A percentile compares a stretch with the other conserved stretches of the same genome.
Evolutionary conservation across 2,888 invertebrate genomes (phyloP).

Genomic region (Corythucha ciliata): DNA sequence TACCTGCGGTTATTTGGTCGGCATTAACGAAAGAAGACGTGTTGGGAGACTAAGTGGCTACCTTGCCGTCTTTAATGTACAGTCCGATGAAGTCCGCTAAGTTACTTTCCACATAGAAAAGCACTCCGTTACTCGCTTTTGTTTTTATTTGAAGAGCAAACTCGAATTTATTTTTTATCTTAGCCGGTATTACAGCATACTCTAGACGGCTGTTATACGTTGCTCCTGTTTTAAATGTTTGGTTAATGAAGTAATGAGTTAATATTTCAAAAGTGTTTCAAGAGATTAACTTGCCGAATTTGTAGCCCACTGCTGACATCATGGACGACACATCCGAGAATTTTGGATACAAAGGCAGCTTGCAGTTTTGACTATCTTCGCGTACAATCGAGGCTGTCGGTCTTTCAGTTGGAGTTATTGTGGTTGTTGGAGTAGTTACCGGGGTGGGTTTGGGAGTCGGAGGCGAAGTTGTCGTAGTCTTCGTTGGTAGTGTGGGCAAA

Average conservation of each 20-base stretch:
- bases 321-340: constrained; percentile 44
- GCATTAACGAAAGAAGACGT: background rate
- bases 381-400: constrained; percentile 41
- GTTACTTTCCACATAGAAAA: constrained; percentile 65
- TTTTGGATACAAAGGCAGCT: constrained; percentile 48
- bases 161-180: constrained; percentile 55
- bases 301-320: constrained; percentile 54
- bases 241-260: constrained; percentile 15
- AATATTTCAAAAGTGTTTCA: background rate
- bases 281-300: constrained; percentile 41
- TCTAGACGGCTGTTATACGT: constrained; percentile 63
- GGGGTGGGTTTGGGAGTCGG: too few relatives aligned
- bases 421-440: too few relatives aligned
- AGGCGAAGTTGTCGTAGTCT: too few relatives aligned
- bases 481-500: too few relatives aligned
- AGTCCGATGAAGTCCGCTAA: constrained; percentile 64
- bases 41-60: constrained; percentile 40
- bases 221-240: constrained; percentile 47
- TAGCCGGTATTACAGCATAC: constrained; percentile 50
- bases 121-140: constrained; percentile 61
- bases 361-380: constrained; percentile 39
- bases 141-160: constrained; percentile 73
- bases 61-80: constrained; percentile 63
- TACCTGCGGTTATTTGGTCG: constrained; percentile 44
- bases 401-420: too few relatives aligned